Conservation (phyloP, 1,140 invertebrate genomes). For the Trichonephila inaurata region DNA sequence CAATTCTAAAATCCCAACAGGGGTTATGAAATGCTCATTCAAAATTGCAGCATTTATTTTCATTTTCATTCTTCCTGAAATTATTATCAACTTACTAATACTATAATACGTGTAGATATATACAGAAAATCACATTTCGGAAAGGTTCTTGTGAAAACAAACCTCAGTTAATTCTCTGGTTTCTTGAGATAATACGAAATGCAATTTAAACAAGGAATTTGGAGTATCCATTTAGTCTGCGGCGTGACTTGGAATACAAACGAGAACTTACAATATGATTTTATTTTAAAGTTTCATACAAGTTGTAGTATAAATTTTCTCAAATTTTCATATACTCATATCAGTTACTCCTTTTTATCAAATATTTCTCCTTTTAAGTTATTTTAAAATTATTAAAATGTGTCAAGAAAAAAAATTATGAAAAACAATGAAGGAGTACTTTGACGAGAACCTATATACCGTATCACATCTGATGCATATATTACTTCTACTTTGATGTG, state of each 20-base stretch:
- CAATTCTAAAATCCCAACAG: background rate
- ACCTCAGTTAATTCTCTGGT: background rate
- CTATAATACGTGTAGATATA: background rate
- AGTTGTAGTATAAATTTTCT: background rate
- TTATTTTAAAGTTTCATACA: background rate
- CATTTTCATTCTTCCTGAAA: background rate
- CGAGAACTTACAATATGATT: background rate
- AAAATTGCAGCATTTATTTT: background rate
- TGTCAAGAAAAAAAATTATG: background rate
- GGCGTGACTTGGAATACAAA: background rate
- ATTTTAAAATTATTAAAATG: background rate
- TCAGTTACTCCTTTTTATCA: background rate
- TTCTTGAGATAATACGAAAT: background rate
- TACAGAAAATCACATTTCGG: background rate
- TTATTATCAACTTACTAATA: background rate
- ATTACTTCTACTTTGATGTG: too few relatives aligned
- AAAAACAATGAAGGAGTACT: too few relatives aligned
- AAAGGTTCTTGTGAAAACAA: background rate
- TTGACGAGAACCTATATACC: too few relatives aligned
- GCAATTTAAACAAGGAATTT: slow-evolving; percentile 1
- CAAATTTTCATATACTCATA: background rate
- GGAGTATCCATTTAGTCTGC: background rate
- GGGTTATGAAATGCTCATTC: background rate
- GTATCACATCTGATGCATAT: too few relatives aligned
- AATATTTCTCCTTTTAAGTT: background rate